Evolutionary conservation across 1,140 invertebrate genomes (phyloP), one percentile per base, ranked within the genome.

Genomic region (Pararge aegeria): DNA sequence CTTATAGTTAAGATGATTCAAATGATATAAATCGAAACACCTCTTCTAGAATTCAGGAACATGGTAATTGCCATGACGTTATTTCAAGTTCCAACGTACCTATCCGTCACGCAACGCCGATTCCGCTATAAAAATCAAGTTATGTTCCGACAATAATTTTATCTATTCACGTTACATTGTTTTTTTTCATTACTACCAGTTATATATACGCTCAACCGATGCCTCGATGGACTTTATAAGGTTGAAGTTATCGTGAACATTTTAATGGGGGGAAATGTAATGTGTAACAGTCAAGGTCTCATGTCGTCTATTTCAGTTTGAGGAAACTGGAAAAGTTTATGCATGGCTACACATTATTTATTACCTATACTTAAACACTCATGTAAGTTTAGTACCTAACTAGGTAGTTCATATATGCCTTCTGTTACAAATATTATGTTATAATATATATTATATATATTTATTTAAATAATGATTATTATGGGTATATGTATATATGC

Each of bases 41-140:
- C 38, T 16, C 16, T 40, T 40, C 38, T 57, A 71, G 62, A 78
- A 73, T 80, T 71, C 67, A 73, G 67, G 70, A 73, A 78, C 74
- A 77, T 64, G 66, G 67, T 77, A 85, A 80, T 80, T 73, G 73
- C 56, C 74, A 63, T 80, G 75, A 86, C 79, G 78, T 77, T 0
- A 64, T 48, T 51, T 34, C 54, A 70, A 70, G 64, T 44, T 54
- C 38, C 53, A 70, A 70, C 68, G 61, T 70, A 67, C 67, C 64
- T 76, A 72, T 51, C 58, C 70, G 81, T 81, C 80, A 87, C 75
- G 83, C 80, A 75, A 78, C 78, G 67, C 46, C 62, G 78, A 37
- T 42, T 68, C 75, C 75, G 80, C 76, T 72, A 74, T 70, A 77
- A 60, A 64, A 69, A 55, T 70, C 59, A 55, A 71, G 34, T 66